Percentiles rank a stretch among this genome's conserved stretches.
phyloP scores from a whole-genome alignment of 2,888 invertebrate genomes.

The Drosophila borealis region DNA sequence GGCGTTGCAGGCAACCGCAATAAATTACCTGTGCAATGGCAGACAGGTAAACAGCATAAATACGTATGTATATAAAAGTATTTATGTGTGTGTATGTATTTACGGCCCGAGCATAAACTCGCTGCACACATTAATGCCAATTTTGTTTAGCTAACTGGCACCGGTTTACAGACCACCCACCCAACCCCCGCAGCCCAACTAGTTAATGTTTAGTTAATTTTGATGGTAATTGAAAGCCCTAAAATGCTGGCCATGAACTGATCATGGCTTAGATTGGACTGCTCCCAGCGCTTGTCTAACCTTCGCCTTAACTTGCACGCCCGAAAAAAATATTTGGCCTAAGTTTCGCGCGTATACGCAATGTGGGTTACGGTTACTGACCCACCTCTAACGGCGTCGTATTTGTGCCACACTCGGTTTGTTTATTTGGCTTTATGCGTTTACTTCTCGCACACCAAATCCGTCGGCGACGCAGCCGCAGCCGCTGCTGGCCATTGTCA shows the following conservation, averaged over 20 bases:
- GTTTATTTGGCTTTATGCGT: conserved; percentile 33
- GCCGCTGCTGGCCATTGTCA: conserved; percentile 47
- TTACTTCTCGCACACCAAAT: conserved; percentile 58
- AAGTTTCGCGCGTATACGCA: conserved; percentile 30
- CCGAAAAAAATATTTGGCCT: conserved; percentile 9
- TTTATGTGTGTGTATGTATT: neutral
- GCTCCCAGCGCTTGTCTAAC: conserved; percentile 24
- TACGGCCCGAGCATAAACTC: conserved; percentile 5
- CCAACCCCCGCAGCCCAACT: neutral
- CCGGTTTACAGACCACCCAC: conserved; percentile 24
- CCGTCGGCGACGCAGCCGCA: conserved; percentile 32
- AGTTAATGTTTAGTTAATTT: neutral
- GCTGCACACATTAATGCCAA: conserved; percentile 20
- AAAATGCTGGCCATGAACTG: conserved; percentile 48
- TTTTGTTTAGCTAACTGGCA: conserved; percentile 23
- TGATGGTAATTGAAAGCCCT: conserved; percentile 37
- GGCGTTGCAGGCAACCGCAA: conserved; percentile 43
- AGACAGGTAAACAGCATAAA: conserved; percentile 14
- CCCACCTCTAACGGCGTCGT: conserved; percentile 48
- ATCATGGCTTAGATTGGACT: conserved; percentile 17
- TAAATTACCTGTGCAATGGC: conserved; percentile 45
- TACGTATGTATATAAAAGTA: neutral
- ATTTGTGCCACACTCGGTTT: conserved; percentile 55
- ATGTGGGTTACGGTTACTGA: conserved; percentile 64
- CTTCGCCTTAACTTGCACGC: conserved; percentile 58